phyloP scores from a whole-genome alignment of 37 sponge, comb jelly and placozoan genomes.

The Halichondria panicea region DNA sequence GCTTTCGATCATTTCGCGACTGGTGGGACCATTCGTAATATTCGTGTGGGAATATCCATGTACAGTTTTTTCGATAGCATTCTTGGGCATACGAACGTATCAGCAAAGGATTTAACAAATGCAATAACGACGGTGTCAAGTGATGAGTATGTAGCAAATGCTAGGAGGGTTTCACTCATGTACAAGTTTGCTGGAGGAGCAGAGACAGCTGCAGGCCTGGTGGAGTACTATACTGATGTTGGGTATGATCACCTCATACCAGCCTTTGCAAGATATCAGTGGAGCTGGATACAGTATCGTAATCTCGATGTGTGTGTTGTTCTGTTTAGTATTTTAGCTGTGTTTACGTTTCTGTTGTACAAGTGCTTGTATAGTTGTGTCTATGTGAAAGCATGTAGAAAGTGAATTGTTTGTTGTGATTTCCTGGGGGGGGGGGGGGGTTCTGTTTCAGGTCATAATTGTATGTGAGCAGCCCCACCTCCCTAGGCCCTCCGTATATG shows the following conservation, averaged over 20 bases:
- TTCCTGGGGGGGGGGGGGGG: too few relatives aligned
- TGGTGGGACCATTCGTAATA: constrained; percentile 10
- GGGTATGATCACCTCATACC: constrained; percentile 34
- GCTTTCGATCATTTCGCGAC: constrained; percentile 33
- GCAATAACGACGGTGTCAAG: not conserved
- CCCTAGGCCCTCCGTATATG: too few relatives aligned
- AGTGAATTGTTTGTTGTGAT: too few relatives aligned
- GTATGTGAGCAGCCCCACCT: too few relatives aligned
- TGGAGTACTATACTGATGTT: constrained; percentile 52
- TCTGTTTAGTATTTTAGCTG: not conserved
- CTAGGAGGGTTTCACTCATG: constrained; percentile 5
- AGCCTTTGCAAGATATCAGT: constrained; percentile 21
- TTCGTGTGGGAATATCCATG: constrained; percentile 9
- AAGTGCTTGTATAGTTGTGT: too few relatives aligned
- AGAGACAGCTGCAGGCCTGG: constrained; percentile 41
- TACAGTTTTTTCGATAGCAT: not conserved
- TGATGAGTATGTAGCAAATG: not conserved
- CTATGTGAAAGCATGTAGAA: too few relatives aligned
- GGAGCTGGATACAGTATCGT: constrained; percentile 62
- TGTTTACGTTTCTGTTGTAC: not conserved
- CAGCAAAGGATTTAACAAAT: not conserved
- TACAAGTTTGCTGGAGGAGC: constrained; percentile 42
- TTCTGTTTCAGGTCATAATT: too few relatives aligned
- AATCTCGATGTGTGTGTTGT: constrained; percentile 54
- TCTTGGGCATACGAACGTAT: not conserved